These are phyloP conservation scores for Scaptomyza parva DNA, from an alignment of 2,888 invertebrate species.

Conservation along the genomic window DNA sequence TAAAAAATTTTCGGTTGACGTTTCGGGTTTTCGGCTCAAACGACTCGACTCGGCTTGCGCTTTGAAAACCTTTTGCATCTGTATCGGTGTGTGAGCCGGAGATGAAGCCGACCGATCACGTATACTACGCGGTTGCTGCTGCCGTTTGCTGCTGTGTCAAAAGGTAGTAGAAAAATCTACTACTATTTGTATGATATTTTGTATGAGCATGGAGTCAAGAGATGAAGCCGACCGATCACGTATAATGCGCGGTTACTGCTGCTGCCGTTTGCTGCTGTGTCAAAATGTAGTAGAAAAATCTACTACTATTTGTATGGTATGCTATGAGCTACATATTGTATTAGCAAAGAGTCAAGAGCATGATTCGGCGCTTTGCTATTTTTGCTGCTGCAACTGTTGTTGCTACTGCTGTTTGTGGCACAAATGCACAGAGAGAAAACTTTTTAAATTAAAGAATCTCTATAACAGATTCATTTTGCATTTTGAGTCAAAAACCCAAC, in stretches of 20 bases:
- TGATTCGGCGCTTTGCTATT: conserved; percentile 61
- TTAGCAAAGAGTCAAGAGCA: conserved; percentile 23
- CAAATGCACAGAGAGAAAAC: not conserved
- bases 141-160: conserved; percentile 23
- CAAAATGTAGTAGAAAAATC: conserved; percentile 58
- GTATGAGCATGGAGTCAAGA: conserved; percentile 7
- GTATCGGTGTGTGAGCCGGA: conserved; percentile 41
- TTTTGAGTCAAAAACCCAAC: no score
- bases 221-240: conserved; percentile 49
- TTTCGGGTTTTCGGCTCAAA: conserved; percentile 65
- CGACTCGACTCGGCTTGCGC: conserved; percentile 57
- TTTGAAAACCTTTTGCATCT: conserved; percentile 29
- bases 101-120: conserved; percentile 49
- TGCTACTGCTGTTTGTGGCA: conserved; percentile 33
- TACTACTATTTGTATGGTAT: no score
- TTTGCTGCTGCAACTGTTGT: conserved; percentile 10
- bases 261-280: conserved; percentile 4
- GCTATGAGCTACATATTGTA: not conserved
- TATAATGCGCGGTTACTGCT: not conserved
- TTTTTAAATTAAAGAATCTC: not conserved
- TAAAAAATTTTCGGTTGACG: conserved; percentile 73
- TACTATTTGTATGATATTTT: no score
- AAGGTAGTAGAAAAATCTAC: conserved; percentile 57
- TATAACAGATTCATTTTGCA: no score
- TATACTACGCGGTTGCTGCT: conserved; percentile 1